Evolutionary conservation across 2,888 invertebrate species (phyloP).

Genomic region (Lottia gigantea): DNA sequence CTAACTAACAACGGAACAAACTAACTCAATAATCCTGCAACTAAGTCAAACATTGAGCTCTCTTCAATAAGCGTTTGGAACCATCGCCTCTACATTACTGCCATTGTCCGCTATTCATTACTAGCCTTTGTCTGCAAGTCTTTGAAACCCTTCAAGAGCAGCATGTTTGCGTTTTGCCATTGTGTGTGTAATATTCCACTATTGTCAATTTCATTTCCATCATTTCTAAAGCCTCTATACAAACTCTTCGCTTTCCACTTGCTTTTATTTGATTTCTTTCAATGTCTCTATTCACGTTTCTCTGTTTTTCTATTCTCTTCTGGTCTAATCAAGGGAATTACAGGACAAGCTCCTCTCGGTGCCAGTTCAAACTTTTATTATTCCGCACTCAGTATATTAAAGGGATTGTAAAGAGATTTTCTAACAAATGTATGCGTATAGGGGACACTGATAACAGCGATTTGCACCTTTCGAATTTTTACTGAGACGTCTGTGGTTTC

Average conservation of each 20-base stretch:
- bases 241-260: neutral
- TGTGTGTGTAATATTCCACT: neutral
- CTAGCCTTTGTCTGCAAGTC: neutral
- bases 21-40: too few species aligned
- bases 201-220: neutral
- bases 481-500: too few species aligned
- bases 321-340: neutral
- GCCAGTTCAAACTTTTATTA: too few species aligned
- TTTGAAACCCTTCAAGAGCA: constrained; percentile 2
- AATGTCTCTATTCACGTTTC: neutral
- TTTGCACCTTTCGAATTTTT: too few species aligned
- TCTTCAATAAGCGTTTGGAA: constrained; percentile 7
- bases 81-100: neutral
- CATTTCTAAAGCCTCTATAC: constrained; percentile 2
- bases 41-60: constrained; percentile 1
- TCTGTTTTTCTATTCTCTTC: neutral
- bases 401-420: too few species aligned
- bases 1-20: too few species aligned
- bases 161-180: constrained; percentile 10
- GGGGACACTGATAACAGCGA: too few species aligned
- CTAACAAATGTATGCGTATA: too few species aligned
- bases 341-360: neutral
- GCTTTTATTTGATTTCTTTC: constrained; percentile 6
- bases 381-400: too few species aligned
- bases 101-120: constrained; percentile 2